Conservation (phyloP, 2,113 vertebrate species). For the Notarius lentiginosus region DNA sequence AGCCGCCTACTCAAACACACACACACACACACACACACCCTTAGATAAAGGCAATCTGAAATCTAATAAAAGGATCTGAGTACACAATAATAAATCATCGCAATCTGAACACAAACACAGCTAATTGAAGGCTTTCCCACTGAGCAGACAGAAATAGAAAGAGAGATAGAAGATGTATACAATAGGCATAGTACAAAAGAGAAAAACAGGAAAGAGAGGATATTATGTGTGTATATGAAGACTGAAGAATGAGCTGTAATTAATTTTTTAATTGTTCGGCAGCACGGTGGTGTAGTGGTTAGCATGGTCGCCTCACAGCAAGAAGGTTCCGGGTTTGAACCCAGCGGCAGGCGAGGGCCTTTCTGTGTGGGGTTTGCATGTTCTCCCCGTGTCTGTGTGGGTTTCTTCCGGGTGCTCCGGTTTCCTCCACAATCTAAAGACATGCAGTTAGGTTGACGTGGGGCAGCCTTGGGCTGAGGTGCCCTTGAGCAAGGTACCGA, state of each 20-base stretch:
- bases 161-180: not conserved
- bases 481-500: no score
- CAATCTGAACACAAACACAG: not conserved
- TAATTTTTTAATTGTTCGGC: not conserved
- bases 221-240: not conserved
- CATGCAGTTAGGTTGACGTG: no score
- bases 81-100: not conserved
- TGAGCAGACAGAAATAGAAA: not conserved
- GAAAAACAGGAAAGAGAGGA: not conserved
- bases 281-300: no score
- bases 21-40: not conserved
- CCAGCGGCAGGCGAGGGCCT: no score
- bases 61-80: conserved; percentile 12
- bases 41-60: conserved; percentile 6
- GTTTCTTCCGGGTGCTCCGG: no score
- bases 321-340: no score
- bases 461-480: no score
- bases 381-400: no score
- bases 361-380: no score
- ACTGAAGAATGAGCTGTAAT: not conserved
- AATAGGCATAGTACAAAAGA: no score
- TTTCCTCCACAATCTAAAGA: no score
- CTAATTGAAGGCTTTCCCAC: not conserved
- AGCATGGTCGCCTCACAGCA: no score
- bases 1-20: not conserved